phyloP scores from a whole-genome alignment of 2,797 vertebrate genomes.

The Anguilla anguilla region DNA sequence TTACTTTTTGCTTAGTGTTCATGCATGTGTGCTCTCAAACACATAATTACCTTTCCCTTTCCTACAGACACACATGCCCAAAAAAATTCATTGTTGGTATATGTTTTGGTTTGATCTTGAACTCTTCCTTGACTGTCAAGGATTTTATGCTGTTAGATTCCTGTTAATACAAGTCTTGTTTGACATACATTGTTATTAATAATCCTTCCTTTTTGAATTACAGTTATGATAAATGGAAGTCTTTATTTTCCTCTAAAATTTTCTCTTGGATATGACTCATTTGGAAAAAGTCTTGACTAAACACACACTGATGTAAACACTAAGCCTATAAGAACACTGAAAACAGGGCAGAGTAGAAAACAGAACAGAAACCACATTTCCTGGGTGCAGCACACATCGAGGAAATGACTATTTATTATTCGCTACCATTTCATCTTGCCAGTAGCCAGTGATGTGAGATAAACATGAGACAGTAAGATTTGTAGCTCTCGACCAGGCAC shows the following conservation, averaged over 20 bases:
- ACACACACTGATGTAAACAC: background rate
- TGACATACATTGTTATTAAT: background rate
- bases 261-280: background rate
- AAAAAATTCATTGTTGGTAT: no score
- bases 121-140: background rate
- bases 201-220: background rate
- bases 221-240: background rate
- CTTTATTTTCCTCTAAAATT: background rate
- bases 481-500: background rate
- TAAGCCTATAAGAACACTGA: background rate
- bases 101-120: background rate
- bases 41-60: background rate
- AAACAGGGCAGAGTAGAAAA: background rate
- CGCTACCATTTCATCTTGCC: background rate
- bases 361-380: slow-evolving; percentile 25
- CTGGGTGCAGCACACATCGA: background rate
- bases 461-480: background rate
- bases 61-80: background rate
- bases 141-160: background rate
- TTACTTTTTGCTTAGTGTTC: background rate
- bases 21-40: background rate
- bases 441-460: background rate
- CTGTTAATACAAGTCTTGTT: background rate
- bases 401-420: slow-evolving; percentile 12
- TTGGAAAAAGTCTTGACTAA: background rate